Conservation (phyloP, 2,113 vertebrate species). For the Protobothrops flavoviridis region DNA sequence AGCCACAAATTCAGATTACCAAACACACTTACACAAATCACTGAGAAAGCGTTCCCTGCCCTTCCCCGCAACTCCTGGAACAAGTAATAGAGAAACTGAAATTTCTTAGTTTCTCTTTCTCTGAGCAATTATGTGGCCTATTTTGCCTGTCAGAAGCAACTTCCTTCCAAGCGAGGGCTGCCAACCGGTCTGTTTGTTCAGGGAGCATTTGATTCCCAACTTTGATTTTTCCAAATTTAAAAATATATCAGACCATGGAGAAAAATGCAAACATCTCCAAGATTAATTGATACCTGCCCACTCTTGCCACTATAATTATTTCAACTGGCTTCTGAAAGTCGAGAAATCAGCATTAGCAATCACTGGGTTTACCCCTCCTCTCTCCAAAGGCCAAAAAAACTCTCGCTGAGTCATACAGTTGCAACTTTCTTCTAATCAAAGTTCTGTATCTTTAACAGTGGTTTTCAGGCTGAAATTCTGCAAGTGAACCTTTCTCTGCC, state of each 20-base stretch:
- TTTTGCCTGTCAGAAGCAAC: conserved; percentile 60
- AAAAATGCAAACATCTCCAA: neutral
- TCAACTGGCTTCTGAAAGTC: neutral
- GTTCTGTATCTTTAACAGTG: neutral
- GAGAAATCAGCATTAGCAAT: neutral
- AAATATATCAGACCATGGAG: neutral
- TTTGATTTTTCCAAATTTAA: conserved; percentile 23
- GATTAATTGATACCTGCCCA: neutral
- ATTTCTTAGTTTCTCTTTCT: conserved; percentile 58
- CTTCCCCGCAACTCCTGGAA: conserved; percentile 32
- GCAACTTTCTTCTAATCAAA: neutral
- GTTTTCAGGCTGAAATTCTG: neutral
- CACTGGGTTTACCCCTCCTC: neutral
- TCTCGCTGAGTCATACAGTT: conserved; percentile 5
- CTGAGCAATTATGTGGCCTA: conserved; percentile 49
- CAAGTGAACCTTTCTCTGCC: neutral
- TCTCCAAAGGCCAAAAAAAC: neutral
- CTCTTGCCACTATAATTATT: neutral
- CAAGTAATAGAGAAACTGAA: conserved; percentile 40
- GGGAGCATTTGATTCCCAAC: conserved; percentile 5
- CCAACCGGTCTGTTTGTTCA: neutral
- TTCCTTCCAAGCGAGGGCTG: conserved; percentile 34
- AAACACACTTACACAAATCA: conserved; percentile 1
- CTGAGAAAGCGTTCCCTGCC: conserved; percentile 12
- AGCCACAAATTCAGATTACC: conserved; percentile 16